Conservation (phyloP, 2,797 vertebrate species). For the Apodemus agrarius region DNA sequence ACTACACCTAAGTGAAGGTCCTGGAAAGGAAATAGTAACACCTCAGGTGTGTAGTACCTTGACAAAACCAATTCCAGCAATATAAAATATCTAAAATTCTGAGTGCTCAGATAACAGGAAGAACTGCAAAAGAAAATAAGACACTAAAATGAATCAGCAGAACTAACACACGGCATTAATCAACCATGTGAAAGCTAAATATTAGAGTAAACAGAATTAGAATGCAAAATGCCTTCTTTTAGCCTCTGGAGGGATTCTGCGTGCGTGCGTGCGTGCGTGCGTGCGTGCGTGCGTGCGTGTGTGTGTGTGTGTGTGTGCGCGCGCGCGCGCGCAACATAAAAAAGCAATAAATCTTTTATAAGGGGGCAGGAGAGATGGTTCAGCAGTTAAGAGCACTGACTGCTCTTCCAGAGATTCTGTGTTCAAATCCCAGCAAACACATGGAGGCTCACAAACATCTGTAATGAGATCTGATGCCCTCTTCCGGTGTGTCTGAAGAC, state of each 20-base stretch:
- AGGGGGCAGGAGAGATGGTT: too few species aligned
- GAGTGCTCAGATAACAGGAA: conserved; percentile 31
- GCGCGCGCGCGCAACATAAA: not conserved
- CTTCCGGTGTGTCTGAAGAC: too few species aligned
- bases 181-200: not conserved
- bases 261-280: too few species aligned
- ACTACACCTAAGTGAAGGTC: not conserved
- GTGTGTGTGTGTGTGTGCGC: too few species aligned
- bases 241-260: not conserved
- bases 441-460: too few species aligned
- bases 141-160: not conserved
- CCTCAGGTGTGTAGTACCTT: not conserved
- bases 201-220: not conserved
- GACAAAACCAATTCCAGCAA: conserved; percentile 26
- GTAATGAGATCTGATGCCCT: too few species aligned
- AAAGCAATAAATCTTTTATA: not conserved
- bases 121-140: conserved; percentile 10
- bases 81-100: not conserved
- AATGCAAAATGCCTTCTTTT: conserved; percentile 19
- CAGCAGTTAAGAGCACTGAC: too few species aligned
- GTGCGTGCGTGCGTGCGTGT: too few species aligned
- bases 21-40: not conserved
- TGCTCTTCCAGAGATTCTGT: too few species aligned
- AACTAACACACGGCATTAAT: not conserved
- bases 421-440: too few species aligned